Percentiles rank a stretch among this genome's conserved stretches.
phyloP scores from a whole-genome alignment of 2,888 invertebrate species.

The Stenichneumon culpator region DNA sequence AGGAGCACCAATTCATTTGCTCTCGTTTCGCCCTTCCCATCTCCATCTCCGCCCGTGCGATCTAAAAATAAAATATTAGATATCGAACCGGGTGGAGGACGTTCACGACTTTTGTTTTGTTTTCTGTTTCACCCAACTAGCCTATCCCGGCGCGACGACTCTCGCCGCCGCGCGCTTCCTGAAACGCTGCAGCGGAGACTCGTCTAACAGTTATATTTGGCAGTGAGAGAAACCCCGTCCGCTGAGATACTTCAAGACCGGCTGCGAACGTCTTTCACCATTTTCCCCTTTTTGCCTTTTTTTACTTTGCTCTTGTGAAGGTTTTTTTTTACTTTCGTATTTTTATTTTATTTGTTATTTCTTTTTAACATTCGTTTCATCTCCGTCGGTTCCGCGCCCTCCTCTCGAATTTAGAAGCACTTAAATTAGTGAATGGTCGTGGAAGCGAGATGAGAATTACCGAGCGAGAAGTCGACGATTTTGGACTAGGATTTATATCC shows the following conservation, averaged over 20 bases:
- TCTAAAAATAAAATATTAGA: constrained; percentile 56
- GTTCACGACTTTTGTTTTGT: constrained; percentile 52
- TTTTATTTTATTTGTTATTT: constrained; percentile 45
- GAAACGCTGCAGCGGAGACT: constrained; percentile 64
- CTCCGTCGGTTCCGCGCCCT: constrained; percentile 35
- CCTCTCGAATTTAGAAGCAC: constrained; percentile 77
- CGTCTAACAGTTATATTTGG: constrained; percentile 69
- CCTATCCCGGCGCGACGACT: neutral
- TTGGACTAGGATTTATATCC: constrained; percentile 52
- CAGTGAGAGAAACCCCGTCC: constrained; percentile 63
- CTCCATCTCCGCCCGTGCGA: neutral
- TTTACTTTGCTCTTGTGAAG: neutral
- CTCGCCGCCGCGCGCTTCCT: constrained; percentile 58
- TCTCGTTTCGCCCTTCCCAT: constrained; percentile 52
- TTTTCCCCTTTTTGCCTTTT: constrained; percentile 46
- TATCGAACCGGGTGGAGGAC: constrained; percentile 53
- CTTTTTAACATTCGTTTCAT: constrained; percentile 20
- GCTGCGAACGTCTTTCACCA: constrained; percentile 64
- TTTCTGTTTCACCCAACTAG: constrained; percentile 42
- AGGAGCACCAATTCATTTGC: constrained; percentile 63
- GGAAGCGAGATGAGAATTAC: constrained; percentile 18
- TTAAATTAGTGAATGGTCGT: constrained; percentile 74
- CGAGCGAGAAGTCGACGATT: constrained; percentile 23
- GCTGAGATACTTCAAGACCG: constrained; percentile 53
- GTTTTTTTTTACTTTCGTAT: constrained; percentile 12